Base-by-base conservation (phyloP, 1,140 invertebrate species). In the Bombus picipes region DNA sequence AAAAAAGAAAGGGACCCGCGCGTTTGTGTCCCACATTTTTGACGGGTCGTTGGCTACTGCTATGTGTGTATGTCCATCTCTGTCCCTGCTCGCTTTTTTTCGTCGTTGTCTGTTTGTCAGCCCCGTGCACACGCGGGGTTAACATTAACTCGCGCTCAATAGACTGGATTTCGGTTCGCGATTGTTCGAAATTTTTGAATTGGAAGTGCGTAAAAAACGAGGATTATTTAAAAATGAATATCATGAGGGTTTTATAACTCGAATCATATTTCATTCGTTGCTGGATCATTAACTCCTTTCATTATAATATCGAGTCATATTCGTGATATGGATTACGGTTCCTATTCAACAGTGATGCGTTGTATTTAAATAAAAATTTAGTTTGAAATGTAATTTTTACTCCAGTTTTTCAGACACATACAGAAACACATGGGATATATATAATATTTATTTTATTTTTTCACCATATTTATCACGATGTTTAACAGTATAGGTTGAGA, bases 11-110 rank as follows among this genome's bases (percentile, higher is more conserved):
- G 83, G 89, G 74, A 87, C 82, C 82, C 83, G 83, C 81, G 83
- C 79, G 70, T 83, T 91, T 66, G 84, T 87, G 91, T 89, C 86
- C 87, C 87, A 90, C 87, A 91, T 91, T 91, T 92, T 91, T 90
- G 85, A 90, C 90, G 90, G 88, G 73, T 92, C 88, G 87, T 81
- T 92, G 88, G 74, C 85, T 89, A 89, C 77, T 6, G 71, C 77
- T 86, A 74, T 77, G 72, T 57, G n/a, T 43, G 53, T 53, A 70
- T 39, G 65, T 71, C 22, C 68, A 18, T 72, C 70, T 39, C 76
- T 72, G 66, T 70, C 41, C 47, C 15, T 81, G 57, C 34, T 59
- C 62, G 28, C 15, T n/a, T n/a, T 65, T 79, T 47, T 65, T 87
- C 65, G 68, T 78, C 68, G 47, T 43, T 28, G 75, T 82, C 77